Conservation (phyloP, 2,888 invertebrate species). For the Drosophila mimica region DNA sequence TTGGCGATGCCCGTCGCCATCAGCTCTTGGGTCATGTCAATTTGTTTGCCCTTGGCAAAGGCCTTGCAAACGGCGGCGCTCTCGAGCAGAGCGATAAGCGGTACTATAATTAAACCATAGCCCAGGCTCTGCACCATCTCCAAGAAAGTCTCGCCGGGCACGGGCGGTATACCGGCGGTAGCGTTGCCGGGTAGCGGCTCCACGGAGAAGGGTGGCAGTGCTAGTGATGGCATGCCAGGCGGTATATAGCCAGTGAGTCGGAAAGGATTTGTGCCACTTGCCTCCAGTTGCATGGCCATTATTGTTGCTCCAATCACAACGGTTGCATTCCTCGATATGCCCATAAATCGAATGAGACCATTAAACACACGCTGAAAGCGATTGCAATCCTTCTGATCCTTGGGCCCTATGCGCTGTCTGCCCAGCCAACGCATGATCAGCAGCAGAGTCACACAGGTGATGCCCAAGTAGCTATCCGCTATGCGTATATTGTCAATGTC, state of each 20-base stretch:
- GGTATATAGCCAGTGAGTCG: constrained; percentile 90
- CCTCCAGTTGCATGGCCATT: constrained; percentile 88
- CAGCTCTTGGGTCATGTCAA: constrained; percentile 96
- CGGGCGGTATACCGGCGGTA: constrained; percentile 67
- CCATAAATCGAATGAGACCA: constrained; percentile 89
- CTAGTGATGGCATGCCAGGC: constrained; percentile 89
- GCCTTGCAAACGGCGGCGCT: constrained; percentile 90
- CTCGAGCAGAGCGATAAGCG: constrained; percentile 94
- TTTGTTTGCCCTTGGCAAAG: constrained; percentile 90
- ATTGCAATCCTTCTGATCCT: constrained; percentile 84
- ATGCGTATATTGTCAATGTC: constrained; percentile 88
- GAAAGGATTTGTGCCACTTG: constrained; percentile 85
- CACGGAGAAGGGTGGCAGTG: constrained; percentile 89
- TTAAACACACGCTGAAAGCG: constrained; percentile 87
- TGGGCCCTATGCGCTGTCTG: constrained; percentile 87
- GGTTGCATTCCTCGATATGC: constrained; percentile 92
- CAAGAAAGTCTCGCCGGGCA: constrained; percentile 85
- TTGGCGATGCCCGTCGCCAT: constrained; percentile 92
- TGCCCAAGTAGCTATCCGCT: constrained; percentile 91
- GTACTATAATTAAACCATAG: constrained; percentile 93
- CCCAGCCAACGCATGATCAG: constrained; percentile 91
- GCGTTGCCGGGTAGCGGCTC: constrained; percentile 78
- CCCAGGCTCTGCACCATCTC: constrained; percentile 93
- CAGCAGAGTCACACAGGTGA: constrained; percentile 90
- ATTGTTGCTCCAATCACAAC: constrained; percentile 90